These are phyloP conservation scores for Entomobrya multifasciata DNA, from an alignment of 2,888 invertebrate species.

Conservation along the genomic window DNA sequence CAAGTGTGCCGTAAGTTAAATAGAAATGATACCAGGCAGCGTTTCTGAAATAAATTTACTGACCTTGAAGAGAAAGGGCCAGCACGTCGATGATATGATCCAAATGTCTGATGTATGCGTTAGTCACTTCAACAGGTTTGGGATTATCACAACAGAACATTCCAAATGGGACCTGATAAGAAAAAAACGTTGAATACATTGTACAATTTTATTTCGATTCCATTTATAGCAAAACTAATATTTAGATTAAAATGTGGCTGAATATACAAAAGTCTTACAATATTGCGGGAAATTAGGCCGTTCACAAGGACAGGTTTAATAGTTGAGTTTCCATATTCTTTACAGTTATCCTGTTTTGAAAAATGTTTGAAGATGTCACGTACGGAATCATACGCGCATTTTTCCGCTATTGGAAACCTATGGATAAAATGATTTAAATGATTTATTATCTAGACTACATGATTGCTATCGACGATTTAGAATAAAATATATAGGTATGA, in stretches of 20 bases:
- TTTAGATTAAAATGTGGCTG: not conserved
- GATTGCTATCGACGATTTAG: too few species aligned
- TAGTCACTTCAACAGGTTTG: constrained; percentile 68
- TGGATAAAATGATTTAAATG: not conserved
- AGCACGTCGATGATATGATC: constrained; percentile 75
- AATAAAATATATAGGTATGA: not conserved
- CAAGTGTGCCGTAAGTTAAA: not conserved
- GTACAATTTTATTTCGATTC: not conserved
- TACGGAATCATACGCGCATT: constrained; percentile 70
- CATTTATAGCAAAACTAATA: not conserved
- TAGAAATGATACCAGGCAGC: not conserved
- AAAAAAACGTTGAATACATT: too few species aligned
- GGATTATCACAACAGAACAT: constrained; percentile 78
- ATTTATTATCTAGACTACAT: too few species aligned
- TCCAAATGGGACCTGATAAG: constrained; percentile 73
- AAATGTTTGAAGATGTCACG: constrained; percentile 60
- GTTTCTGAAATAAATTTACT: constrained; percentile 19
- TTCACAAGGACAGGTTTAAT: constrained; percentile 40
- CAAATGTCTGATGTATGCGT: constrained; percentile 74
- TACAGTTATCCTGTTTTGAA: constrained; percentile 60
- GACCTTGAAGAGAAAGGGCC: constrained; percentile 74
- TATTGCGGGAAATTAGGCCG: constrained; percentile 44
- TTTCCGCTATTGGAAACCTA: constrained; percentile 70
- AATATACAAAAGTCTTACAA: constrained; percentile 64
- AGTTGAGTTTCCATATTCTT: constrained; percentile 19